These are phyloP conservation scores for Bicyclus anynana DNA, from an alignment of 1,140 invertebrate species.

Conservation along the genomic window DNA sequence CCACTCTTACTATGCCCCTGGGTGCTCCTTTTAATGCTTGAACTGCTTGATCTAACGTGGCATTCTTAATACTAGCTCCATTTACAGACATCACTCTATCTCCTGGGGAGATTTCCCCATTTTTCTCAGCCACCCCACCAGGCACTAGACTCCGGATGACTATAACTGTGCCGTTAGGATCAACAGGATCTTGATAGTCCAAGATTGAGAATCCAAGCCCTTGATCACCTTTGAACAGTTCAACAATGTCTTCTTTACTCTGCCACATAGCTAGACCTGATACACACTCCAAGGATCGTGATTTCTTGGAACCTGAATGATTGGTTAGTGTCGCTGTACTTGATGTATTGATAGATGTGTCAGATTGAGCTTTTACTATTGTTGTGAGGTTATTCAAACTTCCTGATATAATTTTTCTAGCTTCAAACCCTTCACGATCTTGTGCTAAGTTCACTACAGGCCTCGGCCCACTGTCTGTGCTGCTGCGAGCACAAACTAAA, in stretches of 20 bases:
- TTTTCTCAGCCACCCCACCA: conserved; percentile 91
- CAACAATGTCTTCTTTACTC: conserved; percentile 90
- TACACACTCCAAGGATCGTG: conserved; percentile 94
- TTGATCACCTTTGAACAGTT: conserved; percentile 91
- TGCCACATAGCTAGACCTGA: conserved; percentile 96
- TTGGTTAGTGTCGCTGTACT: conserved; percentile 83
- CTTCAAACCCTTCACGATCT: conserved; percentile 86
- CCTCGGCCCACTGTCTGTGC: conserved; percentile 76
- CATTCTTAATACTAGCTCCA: conserved; percentile 90
- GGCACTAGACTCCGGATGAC: conserved; percentile 96
- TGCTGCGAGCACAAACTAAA: conserved; percentile 86
- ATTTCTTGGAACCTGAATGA: conserved; percentile 85
- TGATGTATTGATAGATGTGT: conserved; percentile 88
- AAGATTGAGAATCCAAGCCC: conserved; percentile 97
- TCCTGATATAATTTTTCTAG: conserved; percentile 86
- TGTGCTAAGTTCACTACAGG: conserved; percentile 86
- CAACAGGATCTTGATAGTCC: conserved; percentile 95
- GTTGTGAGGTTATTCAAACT: conserved; percentile 84
- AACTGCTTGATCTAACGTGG: conserved; percentile 93
- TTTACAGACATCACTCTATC: conserved; percentile 94
- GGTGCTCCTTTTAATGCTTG: conserved; percentile 92
- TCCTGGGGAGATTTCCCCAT: conserved; percentile 93
- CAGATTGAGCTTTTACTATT: conserved; percentile 92
- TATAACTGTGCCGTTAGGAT: conserved; percentile 93
- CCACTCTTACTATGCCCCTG: conserved; percentile 88